Evolutionary conservation across 23 tunicate genomes (phyloP).

Genomic region (Styela clava): DNA sequence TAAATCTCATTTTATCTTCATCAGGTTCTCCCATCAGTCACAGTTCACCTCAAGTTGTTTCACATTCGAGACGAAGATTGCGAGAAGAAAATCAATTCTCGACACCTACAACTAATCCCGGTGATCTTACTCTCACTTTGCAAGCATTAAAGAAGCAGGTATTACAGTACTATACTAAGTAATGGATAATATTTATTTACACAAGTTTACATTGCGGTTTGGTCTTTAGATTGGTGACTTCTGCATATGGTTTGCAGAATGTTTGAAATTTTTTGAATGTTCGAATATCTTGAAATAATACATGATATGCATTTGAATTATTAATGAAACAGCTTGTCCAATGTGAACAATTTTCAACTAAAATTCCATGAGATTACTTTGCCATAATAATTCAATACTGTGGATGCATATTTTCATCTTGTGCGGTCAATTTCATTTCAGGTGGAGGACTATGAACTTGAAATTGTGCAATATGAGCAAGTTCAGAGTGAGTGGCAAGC

Average conservation of each 20-base stretch:
- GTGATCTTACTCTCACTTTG: slow-evolving; percentile 48
- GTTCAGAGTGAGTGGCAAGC: slow-evolving; percentile 53
- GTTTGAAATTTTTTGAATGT: too few species aligned
- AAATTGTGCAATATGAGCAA: slow-evolving; percentile 48
- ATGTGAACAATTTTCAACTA: too few species aligned
- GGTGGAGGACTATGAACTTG: slow-evolving; percentile 83
- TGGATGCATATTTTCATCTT: too few species aligned
- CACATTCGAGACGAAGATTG: slow-evolving; percentile 10
- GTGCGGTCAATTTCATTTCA: too few species aligned
- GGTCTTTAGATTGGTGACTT: too few species aligned
- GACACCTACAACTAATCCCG: not conserved
- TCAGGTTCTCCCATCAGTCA: slow-evolving; percentile 19
- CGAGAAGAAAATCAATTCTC: slow-evolving; percentile 1
- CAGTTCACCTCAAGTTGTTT: slow-evolving; percentile 27
- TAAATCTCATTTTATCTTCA: not conserved
- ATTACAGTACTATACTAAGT: not conserved
- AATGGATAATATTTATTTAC: not conserved
- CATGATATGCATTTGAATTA: too few species aligned
- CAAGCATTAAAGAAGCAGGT: slow-evolving; percentile 78
- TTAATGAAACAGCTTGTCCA: too few species aligned
- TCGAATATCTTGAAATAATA: too few species aligned
- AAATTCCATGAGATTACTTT: too few species aligned
- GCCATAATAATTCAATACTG: too few species aligned
- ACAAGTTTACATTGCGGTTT: not conserved
- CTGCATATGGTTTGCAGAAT: too few species aligned